A percentile compares a stretch with the other conserved stretches of the same genome.
Evolutionary conservation across 2,113 vertebrate species (phyloP).

Genomic region (Brienomyrus longianalis): DNA sequence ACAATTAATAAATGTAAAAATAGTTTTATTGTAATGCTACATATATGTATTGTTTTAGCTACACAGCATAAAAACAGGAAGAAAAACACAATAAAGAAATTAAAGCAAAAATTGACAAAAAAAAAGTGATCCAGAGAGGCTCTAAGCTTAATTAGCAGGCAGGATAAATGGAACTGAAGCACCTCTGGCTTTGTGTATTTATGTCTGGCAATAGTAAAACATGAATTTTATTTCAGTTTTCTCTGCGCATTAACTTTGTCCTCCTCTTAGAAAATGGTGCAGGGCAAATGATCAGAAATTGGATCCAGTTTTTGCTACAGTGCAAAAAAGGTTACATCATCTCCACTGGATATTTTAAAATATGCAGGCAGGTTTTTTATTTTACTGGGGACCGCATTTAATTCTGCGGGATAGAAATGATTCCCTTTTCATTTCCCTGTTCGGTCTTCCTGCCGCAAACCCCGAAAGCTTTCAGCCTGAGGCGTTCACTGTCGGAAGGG

Average conservation of each 20-base stretch:
- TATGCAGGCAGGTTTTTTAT: not conserved
- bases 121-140: not conserved
- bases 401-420: not conserved
- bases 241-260: not conserved
- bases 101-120: too few species aligned
- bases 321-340: not conserved
- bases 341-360: not conserved
- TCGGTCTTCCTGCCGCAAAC: not conserved
- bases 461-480: not conserved
- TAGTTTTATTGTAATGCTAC: too few species aligned
- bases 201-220: not conserved
- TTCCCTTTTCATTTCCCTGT: not conserved
- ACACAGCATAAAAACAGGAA: too few species aligned
- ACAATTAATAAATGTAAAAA: too few species aligned
- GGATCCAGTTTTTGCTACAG: not conserved
- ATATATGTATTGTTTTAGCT: too few species aligned
- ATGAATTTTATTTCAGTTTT: not conserved
- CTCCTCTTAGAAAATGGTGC: too few species aligned
- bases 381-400: not conserved
- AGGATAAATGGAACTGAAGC: not conserved
- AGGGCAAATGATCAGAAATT: not conserved
- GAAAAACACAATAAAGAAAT: too few species aligned
- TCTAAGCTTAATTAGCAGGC: not conserved
- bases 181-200: not conserved
- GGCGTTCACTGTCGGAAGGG: not conserved